Evolutionary conservation across 1,140 invertebrate species (phyloP).

Genomic region (Antheraea mylitta): DNA sequence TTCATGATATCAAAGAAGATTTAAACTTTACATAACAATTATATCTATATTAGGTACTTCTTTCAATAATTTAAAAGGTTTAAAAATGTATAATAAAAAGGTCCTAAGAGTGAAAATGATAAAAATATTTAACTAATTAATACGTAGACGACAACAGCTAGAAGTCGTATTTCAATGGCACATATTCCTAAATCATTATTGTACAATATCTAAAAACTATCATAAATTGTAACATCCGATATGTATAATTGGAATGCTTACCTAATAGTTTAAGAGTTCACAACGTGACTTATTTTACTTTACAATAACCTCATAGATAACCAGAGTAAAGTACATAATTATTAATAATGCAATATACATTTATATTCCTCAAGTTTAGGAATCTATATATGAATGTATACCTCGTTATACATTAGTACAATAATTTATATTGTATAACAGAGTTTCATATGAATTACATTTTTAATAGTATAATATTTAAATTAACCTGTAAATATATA

Average conservation of each 20-base stretch:
- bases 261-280: background rate
- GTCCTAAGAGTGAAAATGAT: background rate
- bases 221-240: background rate
- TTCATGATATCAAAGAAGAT: no score
- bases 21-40: background rate
- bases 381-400: no score
- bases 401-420: no score
- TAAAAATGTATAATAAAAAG: background rate
- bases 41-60: background rate
- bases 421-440: no score
- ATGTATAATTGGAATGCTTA: slow-evolving; percentile 3
- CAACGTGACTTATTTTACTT: no score
- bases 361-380: background rate
- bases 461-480: no score
- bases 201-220: background rate
- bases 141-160: background rate
- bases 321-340: background rate
- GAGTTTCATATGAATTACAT: no score
- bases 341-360: background rate
- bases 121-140: background rate
- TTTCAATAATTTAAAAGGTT: background rate
- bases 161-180: background rate
- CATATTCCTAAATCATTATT: background rate
- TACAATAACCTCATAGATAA: background rate
- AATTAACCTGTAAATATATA: no score